A percentile compares a stretch with the other conserved stretches of the same genome.
Evolutionary conservation across 2,797 vertebrate genomes (phyloP).

Genomic region (Avahi laniger): DNA sequence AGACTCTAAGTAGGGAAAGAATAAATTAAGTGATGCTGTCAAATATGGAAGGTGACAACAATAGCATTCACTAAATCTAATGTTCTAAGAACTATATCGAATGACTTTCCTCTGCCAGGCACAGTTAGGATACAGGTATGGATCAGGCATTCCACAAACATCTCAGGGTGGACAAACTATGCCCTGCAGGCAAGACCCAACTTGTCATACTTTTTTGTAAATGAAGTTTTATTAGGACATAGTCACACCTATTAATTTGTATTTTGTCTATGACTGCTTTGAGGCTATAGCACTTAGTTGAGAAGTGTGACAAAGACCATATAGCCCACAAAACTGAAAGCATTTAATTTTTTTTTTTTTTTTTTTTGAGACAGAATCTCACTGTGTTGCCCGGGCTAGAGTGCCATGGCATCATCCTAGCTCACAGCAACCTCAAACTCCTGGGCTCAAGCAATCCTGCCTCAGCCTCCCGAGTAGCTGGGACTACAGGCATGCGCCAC

Average conservation of each 20-base stretch:
- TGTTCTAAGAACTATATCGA: background rate
- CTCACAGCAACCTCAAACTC: no score
- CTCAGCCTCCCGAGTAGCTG: no score
- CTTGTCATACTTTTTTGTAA: background rate
- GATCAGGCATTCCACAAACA: background rate
- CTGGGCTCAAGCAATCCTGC: no score
- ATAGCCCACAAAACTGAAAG: background rate
- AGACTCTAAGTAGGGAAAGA: background rate
- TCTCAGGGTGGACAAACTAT: no score
- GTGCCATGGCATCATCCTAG: no score
- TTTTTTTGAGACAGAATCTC: no score
- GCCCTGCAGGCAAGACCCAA: background rate
- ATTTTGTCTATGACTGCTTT: background rate
- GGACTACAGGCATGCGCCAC: no score
- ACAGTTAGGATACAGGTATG: background rate
- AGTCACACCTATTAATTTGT: background rate
- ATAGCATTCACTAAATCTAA: background rate
- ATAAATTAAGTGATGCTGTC: background rate
- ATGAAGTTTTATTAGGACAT: background rate
- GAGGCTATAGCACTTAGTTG: rapidly evolving
- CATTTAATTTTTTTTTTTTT: no score
- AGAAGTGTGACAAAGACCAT: rapidly evolving
- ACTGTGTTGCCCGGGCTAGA: no score
- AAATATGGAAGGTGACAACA: no score
- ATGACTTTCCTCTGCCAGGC: background rate